These are phyloP conservation scores for Pantherophis guttatus DNA, from an alignment of 2,113 vertebrate genomes.

Conservation along the genomic window DNA sequence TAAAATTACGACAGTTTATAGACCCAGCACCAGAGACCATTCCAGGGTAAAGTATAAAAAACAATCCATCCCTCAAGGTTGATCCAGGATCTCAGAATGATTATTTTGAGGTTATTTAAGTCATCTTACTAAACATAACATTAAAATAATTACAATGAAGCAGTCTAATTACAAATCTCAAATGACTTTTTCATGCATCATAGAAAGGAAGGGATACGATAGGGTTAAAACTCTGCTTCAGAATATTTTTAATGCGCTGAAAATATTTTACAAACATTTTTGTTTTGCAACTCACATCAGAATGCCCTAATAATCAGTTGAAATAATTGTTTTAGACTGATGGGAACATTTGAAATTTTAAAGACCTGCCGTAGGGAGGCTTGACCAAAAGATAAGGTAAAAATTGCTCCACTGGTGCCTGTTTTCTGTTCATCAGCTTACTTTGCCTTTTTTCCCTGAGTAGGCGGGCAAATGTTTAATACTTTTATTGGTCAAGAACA, in stretches of 20 bases:
- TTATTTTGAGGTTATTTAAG: background rate
- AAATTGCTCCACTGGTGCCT: background rate
- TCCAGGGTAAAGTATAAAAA: conserved; percentile 45
- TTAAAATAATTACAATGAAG: background rate
- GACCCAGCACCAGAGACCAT: conserved; percentile 15
- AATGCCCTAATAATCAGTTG: background rate
- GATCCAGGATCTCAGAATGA: background rate
- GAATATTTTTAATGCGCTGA: background rate
- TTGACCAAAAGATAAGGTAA: background rate
- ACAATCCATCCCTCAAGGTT: background rate
- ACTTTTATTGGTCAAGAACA: background rate
- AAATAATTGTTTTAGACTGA: background rate
- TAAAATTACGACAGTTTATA: conserved; percentile 39
- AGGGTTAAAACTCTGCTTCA: background rate
- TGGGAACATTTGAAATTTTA: background rate
- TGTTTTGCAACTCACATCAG: background rate
- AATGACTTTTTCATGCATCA: background rate
- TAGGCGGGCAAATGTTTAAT: background rate
- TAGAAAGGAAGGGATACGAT: background rate
- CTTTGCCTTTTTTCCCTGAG: background rate
- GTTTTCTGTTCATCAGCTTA: background rate
- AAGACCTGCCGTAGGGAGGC: background rate
- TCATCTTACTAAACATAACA: background rate
- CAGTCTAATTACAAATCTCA: background rate
- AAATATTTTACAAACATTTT: background rate